Percentiles rank a stretch among this genome's conserved stretches.
These are phyloP conservation scores for Tryphoninae sp. DNA, from an alignment of 2,888 invertebrate species.

Conservation along the genomic window DNA sequence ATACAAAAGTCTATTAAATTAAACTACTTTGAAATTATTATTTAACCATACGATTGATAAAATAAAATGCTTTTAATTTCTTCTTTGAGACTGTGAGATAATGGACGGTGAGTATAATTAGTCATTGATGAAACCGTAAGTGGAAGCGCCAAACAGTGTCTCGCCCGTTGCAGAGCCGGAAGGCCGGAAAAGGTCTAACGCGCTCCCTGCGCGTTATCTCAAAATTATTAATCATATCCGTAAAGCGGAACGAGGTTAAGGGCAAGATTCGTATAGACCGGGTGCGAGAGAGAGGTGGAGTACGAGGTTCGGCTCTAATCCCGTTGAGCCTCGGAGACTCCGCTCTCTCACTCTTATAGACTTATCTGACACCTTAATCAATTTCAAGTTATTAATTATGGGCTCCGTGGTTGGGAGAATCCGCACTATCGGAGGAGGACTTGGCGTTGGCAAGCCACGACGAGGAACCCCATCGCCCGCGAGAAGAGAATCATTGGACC, in stretches of 20 bases:
- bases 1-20: constrained; percentile 22
- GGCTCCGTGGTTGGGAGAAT: constrained; percentile 41
- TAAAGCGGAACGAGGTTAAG: constrained; percentile 67
- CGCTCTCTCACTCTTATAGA: constrained; percentile 75
- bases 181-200: constrained; percentile 69
- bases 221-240: constrained; percentile 80
- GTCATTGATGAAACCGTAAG: constrained; percentile 79
- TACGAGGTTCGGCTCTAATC: constrained; percentile 59
- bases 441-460: constrained; percentile 20
- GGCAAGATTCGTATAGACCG: neutral
- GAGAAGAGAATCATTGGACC: constrained; percentile 44
- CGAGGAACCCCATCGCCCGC: constrained; percentile 27
- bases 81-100: constrained; percentile 19
- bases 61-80: neutral
- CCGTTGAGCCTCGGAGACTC: constrained; percentile 32
- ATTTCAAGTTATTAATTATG: constrained; percentile 79
- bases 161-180: constrained; percentile 57
- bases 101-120: constrained; percentile 74
- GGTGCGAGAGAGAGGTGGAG: constrained; percentile 57
- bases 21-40: too few species aligned
- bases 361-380: constrained; percentile 81
- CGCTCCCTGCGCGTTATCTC: constrained; percentile 75
- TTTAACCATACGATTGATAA: neutral
- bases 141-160: constrained; percentile 52
- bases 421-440: neutral